These are phyloP conservation scores for Crypturellus tataupa DNA, from an alignment of 2,797 vertebrate genomes.

Conservation along the genomic window DNA sequence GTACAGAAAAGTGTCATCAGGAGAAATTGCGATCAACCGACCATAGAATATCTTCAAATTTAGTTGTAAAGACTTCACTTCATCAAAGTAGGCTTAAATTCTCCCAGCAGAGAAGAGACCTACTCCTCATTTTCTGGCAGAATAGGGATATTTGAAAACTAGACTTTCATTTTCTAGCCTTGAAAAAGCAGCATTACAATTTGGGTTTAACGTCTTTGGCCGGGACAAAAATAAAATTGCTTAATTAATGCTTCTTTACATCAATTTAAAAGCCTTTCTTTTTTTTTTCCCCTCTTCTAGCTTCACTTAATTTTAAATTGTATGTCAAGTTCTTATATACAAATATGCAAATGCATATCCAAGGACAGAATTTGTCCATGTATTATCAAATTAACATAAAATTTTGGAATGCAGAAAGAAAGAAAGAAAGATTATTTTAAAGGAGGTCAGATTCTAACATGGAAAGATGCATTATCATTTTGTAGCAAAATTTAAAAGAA, in stretches of 20 bases:
- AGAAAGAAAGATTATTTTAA: too few relatives aligned
- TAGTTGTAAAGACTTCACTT: not conserved
- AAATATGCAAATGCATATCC: not conserved
- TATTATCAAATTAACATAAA: not conserved
- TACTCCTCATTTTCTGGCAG: not conserved
- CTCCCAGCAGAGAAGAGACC: not conserved
- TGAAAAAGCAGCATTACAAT: not conserved
- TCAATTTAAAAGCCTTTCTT: not conserved
- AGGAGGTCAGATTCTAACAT: not conserved
- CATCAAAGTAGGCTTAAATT: not conserved
- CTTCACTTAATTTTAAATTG: not conserved
- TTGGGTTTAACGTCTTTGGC: not conserved
- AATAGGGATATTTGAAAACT: not conserved
- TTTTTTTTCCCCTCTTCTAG: not conserved
- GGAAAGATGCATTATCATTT: not conserved
- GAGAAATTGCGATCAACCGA: not conserved
- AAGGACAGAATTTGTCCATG: not conserved
- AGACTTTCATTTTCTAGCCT: not conserved
- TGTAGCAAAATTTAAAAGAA: not conserved
- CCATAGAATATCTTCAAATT: not conserved
- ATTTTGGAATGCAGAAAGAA: not conserved
- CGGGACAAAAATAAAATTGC: not conserved
- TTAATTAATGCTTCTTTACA: not conserved
- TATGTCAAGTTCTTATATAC: not conserved
- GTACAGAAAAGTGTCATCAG: not conserved